Evolutionary conservation across 1,140 invertebrate species (phyloP), one percentile per base, ranked within the genome.

Genomic region (Leptinotarsa lineolata): DNA sequence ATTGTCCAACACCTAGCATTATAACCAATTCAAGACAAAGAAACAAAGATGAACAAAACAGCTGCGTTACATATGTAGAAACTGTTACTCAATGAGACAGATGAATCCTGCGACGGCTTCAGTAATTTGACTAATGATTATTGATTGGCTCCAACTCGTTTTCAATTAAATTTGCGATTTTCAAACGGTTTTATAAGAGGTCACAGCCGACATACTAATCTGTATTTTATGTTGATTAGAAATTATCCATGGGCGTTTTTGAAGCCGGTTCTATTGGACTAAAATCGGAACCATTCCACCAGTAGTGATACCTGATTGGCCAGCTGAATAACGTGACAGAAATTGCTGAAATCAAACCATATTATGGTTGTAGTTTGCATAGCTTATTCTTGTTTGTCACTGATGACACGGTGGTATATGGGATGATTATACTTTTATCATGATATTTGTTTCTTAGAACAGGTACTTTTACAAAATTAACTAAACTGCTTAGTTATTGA

Each of bases 111-210:
- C 46, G 8, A 48, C 4, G 2, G 16, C 16, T 54, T 54, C 0
- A 18, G 1, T 54, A 54, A 46, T 46, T 5, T 46, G 13, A 46
- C 45, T 46, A 13, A n/a, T 54, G 48, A 54, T 54, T 54, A 54
- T 54, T 13, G 16, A 54, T 54, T 54, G 61, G 5, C 13, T 15
- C 24, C n/a, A 64, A 64, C 61, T 30, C 21, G 61, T 64, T 64
- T 64, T 30, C 24, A 64, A 64, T 64, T 64, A 64, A 64, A 64
- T 20, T 64, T n/a, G 61, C 22, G n/a, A 64, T 64, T 64, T 64
- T 64, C 61, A 22, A 64, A 64, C 24, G 20, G 24, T 21, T 22
- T 16, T 30, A 30, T 22, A 22, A 64, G 61, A 64, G 61, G 61
- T 64, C 61, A 64, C 61, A 64, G 61, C 20, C 16, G 61, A 21